phyloP scores from a whole-genome alignment of 92 coral and sea anemone genomes.

The Bergia sp. region DNA sequence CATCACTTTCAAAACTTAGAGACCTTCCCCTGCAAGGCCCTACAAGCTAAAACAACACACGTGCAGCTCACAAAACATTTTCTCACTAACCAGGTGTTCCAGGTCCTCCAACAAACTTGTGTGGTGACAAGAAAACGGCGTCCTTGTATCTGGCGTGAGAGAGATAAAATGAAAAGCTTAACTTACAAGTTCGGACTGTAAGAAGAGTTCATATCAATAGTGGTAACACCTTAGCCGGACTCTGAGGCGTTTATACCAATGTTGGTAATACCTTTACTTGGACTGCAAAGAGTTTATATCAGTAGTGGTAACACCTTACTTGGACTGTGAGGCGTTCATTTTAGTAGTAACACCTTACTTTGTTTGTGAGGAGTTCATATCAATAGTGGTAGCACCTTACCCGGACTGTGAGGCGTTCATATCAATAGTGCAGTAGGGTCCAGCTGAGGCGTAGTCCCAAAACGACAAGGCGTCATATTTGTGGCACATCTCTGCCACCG shows the following conservation, averaged over 20 bases:
- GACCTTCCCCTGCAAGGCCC: too few species aligned
- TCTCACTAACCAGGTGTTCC: conserved; percentile 75
- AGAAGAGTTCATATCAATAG: conserved; percentile 58
- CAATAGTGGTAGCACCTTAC: conserved; percentile 43
- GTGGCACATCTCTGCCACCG: conserved; percentile 79
- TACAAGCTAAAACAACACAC: background rate
- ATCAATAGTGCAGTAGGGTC: conserved; percentile 79
- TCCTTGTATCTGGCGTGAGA: conserved; percentile 63
- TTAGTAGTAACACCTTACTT: conserved; percentile 52
- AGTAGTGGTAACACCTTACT: conserved; percentile 61
- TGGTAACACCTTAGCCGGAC: conserved; percentile 54
- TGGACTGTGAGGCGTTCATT: conserved; percentile 66
- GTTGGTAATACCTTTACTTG: conserved; percentile 57
- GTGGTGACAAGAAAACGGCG: conserved; percentile 83
- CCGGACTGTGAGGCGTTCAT: conserved; percentile 78
- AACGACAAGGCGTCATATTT: conserved; percentile 79
- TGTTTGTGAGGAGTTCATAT: conserved; percentile 60
- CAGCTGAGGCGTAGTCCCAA: conserved; percentile 91
- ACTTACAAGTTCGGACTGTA: conserved; percentile 7
- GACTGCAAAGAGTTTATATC: conserved; percentile 68
- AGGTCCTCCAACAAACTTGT: conserved; percentile 88
- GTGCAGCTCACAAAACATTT: background rate
- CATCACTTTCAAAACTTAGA: too few species aligned
- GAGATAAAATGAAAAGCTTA: background rate
- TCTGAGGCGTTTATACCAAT: conserved; percentile 59